phyloP scores from a whole-genome alignment of 2,888 invertebrate genomes.

The Drosophila nigritarsus region DNA sequence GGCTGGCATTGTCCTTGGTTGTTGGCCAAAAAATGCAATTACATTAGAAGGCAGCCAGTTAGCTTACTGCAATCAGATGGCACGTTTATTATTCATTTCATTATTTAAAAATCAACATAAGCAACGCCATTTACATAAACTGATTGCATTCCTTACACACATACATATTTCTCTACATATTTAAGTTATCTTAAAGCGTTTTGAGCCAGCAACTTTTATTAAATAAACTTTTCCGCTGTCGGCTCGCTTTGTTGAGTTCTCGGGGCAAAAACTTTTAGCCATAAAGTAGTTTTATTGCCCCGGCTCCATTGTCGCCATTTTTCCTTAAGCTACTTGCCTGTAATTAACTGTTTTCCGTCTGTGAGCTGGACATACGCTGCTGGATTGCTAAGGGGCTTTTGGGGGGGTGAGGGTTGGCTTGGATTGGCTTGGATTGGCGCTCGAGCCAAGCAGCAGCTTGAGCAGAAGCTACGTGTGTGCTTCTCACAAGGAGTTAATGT shows the following conservation, averaged over 20 bases:
- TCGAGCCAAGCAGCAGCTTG: constrained; percentile 28
- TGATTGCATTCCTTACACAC: constrained; percentile 61
- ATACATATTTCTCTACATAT: constrained; percentile 32
- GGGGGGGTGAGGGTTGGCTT: background rate
- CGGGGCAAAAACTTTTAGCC: constrained; percentile 59
- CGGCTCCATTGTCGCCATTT: constrained; percentile 58
- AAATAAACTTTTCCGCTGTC: constrained; percentile 57
- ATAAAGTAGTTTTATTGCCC: constrained; percentile 76
- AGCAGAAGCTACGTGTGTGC: constrained; percentile 57
- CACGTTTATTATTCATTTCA: constrained; percentile 70
- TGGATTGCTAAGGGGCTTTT: constrained; percentile 5
- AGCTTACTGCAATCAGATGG: constrained; percentile 54
- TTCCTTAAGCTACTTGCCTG: constrained; percentile 69
- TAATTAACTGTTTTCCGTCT: constrained; percentile 73
- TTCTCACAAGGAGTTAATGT: constrained; percentile 48
- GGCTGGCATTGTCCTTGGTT: constrained; percentile 12
- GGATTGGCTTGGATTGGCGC: background rate
- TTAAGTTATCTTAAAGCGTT: constrained; percentile 63
- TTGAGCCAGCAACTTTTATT: constrained; percentile 60
- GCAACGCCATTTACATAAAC: constrained; percentile 69
- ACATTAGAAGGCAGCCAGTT: constrained; percentile 50
- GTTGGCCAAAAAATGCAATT: constrained; percentile 61
- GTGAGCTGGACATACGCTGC: constrained; percentile 23
- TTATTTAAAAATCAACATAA: constrained; percentile 69
- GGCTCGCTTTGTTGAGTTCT: constrained; percentile 13